Evolutionary conservation across 2,113 vertebrate species (phyloP), one percentile per base, ranked within the genome.

Genomic region (Craseonycteris thonglongyai): DNA sequence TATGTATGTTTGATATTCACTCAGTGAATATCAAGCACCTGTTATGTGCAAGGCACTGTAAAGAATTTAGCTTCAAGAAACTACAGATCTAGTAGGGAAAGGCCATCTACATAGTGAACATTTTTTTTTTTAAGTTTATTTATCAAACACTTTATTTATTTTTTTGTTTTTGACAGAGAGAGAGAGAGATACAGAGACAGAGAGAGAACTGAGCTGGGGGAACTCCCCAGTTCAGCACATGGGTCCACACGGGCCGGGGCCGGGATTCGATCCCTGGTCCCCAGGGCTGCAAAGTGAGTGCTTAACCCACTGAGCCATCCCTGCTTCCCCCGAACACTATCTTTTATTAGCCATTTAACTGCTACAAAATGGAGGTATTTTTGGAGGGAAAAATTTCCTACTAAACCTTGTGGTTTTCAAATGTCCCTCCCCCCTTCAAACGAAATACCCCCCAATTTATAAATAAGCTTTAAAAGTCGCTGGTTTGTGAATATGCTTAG

Each of bases 41-140:
- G 0, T 76, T 91, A 45, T 33, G 40, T 90, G 14, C 68, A 82
- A 72, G 54, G 40, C 90, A 95, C 45, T 28, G 35, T 61, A 83
- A 18, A 96, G 90, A 49, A 81, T 38, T 81, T 86, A 66, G 68
- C 79, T 87, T 76, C 88, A 94, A 89, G 33, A 84, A 96, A 45
- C 54, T 66, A 79, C 19, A 81, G 49, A 47, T 75, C 84, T 69
- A 45, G 18, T 47, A 71, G 13, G 33, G 30, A 88, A 81, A 94
- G 78, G n/a, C 68, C 74, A 74, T 45, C 24, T 54, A 71, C 19
- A 88, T 3, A 68, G 21, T 56, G 26, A 84, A 82, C n/a, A n/a
- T n/a, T n/a, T n/a, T n/a, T n/a, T n/a, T n/a, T n/a, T n/a, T n/a
- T n/a, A n/a, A n/a, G n/a, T n/a, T n/a, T n/a, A n/a, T n/a, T n/a